Evolutionary conservation across 53 echinoderm and acorn worm species (phyloP), one percentile per base, ranked within the genome.

Genomic region (Holothuria leucospilota): DNA sequence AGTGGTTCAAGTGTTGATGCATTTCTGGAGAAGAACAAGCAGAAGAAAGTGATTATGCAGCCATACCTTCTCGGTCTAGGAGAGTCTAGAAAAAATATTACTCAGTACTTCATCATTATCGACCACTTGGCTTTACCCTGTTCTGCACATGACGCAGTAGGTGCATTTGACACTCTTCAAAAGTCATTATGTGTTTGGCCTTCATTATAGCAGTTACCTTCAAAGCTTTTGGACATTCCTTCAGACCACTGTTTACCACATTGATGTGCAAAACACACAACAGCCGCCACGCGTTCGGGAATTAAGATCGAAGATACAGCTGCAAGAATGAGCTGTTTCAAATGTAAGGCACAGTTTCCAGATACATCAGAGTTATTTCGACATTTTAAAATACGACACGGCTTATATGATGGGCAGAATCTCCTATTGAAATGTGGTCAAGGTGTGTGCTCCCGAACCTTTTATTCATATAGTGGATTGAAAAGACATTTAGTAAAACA

Each of bases 141-240:
- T 68, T 58, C 78, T 42, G 90, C 65, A 85, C 78, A 64, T 78
- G 67, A 77, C 63, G 85, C 78, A 20, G 86, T 52, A 77, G 85
- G 68, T 77, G 86, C 90, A 78, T 63, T 81, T 59, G 86, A 90
- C 71, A 52, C 63, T 53, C 59, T 90, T 86, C 64, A 90, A 90
- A 46, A 63, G 80, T 52, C 90, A 90, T 70, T 86, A 87, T 81
- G 82, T 90, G 20, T 81, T 90, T 30, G 82, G 90, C 82, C 60
- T 86, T 39, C 82, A 86, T 27, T 90, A 90, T 66, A 51, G 69
- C 70, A 34, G 20, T 29, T 62, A 60, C 26, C 82, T 90, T 29
- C 81, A 70, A 10, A 77, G 78, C 68, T 86, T 86, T 62, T 90
- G 90, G 90, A 90, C 90, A 18, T 90, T 86, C 74, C 40, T 89